Percentiles rank a stretch among this genome's conserved stretches.
Conservation (phyloP, 2,113 vertebrate species). For the Arenaria interpres region DNA sequence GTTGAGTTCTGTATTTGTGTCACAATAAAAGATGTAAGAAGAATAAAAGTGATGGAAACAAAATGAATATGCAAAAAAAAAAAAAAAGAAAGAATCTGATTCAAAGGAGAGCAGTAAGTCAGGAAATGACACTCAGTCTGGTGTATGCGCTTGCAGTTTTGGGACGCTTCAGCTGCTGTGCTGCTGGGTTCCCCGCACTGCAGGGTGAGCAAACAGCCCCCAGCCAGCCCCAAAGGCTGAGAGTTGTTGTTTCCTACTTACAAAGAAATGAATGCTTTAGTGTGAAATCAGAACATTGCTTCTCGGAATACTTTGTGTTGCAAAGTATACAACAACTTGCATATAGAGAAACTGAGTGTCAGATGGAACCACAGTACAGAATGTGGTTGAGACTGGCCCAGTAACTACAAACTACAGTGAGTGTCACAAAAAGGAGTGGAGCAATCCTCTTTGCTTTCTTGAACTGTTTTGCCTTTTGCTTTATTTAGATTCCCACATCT, state of each 20-base stretch:
- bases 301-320: neutral
- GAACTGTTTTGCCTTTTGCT: neutral
- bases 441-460: neutral
- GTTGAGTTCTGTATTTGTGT: neutral
- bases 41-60: neutral
- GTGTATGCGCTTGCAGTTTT: neutral
- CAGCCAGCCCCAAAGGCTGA: neutral
- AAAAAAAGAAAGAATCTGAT: neutral
- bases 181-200: neutral
- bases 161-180: neutral
- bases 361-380: neutral
- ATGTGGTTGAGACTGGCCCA: neutral
- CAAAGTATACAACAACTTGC: neutral
- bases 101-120: neutral
- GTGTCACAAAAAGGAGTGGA: neutral
- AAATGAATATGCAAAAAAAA: neutral
- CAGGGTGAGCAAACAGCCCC: neutral
- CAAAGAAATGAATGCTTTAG: neutral
- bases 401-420: neutral
- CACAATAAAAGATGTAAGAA: neutral
- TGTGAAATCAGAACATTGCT: neutral
- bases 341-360: neutral
- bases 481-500: neutral
- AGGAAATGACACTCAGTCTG: neutral
- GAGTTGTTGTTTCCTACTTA: neutral